Conservation (phyloP, 53 echinoderm and acorn worm species). For the Paelopatides confundens region DNA sequence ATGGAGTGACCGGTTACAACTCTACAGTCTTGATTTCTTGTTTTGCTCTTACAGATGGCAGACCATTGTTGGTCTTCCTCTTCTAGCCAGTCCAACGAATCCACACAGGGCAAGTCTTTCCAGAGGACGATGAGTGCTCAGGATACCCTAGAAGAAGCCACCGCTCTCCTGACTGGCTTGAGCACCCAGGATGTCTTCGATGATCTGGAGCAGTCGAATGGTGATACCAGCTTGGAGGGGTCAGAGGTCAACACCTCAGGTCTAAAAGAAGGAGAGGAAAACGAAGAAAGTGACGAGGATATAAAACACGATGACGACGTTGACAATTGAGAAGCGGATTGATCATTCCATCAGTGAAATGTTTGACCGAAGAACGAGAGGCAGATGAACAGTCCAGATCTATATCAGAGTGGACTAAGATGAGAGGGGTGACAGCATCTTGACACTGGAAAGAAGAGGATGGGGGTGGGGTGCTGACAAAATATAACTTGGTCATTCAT, state of each 20-base stretch:
- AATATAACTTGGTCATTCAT: too few species aligned
- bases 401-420: too few species aligned
- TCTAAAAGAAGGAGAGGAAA: constrained; percentile 2
- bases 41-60: constrained; percentile 76
- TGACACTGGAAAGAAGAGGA: too few species aligned
- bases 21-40: too few species aligned
- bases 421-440: too few species aligned
- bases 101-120: constrained; percentile 86
- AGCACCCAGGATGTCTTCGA: constrained; percentile 77
- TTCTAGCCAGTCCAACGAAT: constrained; percentile 84
- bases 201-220: constrained; percentile 61
- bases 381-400: too few species aligned
- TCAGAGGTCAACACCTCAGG: constrained; percentile 88
- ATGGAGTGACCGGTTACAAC: too few species aligned
- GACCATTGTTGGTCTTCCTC: constrained; percentile 95
- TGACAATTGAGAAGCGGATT: not conserved
- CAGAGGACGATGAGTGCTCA: constrained; percentile 99
- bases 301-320: constrained; percentile 1
- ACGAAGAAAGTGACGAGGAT: not conserved
- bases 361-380: too few species aligned
- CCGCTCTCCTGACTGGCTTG: constrained; percentile 89
- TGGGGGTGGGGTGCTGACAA: too few species aligned
- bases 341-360: too few species aligned
- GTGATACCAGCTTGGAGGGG: constrained; percentile 46
- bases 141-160: constrained; percentile 98